Percentiles rank a stretch among this genome's conserved stretches.
These are phyloP conservation scores for Drosophila parvula DNA, from an alignment of 1,140 invertebrate genomes.

Conservation along the genomic window DNA sequence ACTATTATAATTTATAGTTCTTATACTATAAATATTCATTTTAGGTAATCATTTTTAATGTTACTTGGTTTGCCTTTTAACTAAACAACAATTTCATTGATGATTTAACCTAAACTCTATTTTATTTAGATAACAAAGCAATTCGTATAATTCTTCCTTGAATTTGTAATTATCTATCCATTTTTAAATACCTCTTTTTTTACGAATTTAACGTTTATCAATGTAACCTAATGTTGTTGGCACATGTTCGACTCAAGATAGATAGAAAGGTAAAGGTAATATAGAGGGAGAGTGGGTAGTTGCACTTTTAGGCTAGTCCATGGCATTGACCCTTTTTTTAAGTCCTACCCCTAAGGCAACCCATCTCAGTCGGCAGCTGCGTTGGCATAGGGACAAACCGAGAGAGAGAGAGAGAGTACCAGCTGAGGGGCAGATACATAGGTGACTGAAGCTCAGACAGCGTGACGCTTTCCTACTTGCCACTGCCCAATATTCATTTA, in stretches of 20 bases:
- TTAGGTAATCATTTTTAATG: neutral
- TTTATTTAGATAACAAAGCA: neutral
- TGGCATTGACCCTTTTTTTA: conserved; percentile 44
- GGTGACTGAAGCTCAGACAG: conserved; percentile 35
- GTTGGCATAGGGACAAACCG: conserved; percentile 45
- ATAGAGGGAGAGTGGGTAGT: conserved; percentile 12
- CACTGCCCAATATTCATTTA: conserved; percentile 19
- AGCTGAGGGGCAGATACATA: conserved; percentile 1
- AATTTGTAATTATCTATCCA: neutral
- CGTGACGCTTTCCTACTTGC: conserved; percentile 50
- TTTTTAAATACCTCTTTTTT: neutral
- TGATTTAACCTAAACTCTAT: too few species aligned
- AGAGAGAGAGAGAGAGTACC: neutral
- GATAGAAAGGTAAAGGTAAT: neutral
- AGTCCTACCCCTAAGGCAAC: conserved; percentile 23
- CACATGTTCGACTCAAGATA: conserved; percentile 1
- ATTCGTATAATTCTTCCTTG: neutral
- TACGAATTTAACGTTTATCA: neutral
- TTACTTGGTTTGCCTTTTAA: neutral
- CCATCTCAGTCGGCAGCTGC: conserved; percentile 54
- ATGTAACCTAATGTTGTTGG: neutral
- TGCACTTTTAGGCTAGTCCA: conserved; percentile 23
- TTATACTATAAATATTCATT: neutral
- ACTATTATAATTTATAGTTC: neutral
- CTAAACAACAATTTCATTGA: neutral